These are phyloP conservation scores for Drosophila picticornis DNA, from an alignment of 2,888 invertebrate species.

Conservation along the genomic window DNA sequence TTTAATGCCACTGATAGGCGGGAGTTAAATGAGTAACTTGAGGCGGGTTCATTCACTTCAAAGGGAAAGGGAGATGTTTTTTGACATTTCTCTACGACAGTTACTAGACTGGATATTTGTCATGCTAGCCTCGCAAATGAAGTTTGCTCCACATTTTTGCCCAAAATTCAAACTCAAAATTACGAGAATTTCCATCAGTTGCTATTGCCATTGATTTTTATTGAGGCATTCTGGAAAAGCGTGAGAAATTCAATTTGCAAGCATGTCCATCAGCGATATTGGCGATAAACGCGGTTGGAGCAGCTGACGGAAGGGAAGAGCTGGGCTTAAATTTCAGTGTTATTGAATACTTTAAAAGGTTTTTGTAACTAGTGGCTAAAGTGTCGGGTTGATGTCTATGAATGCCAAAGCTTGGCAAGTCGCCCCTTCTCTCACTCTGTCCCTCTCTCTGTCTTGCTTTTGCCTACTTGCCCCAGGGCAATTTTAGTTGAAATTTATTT, in stretches of 20 bases:
- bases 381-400: constrained; percentile 57
- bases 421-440: neutral
- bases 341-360: constrained; percentile 81
- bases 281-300: constrained; percentile 10
- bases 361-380: constrained; percentile 40
- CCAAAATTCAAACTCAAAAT: constrained; percentile 34
- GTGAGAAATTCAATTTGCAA: constrained; percentile 72
- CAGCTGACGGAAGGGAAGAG: neutral
- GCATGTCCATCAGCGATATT: constrained; percentile 61
- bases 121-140: constrained; percentile 29
- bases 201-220: constrained; percentile 24
- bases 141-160: constrained; percentile 52
- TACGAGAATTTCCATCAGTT: constrained; percentile 34
- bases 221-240: constrained; percentile 29
- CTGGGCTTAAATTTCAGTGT: constrained; percentile 67
- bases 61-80: neutral
- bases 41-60: constrained; percentile 20
- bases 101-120: constrained; percentile 6
- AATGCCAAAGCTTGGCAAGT: constrained; percentile 37
- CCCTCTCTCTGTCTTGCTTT: neutral
- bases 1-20: constrained; percentile 32
- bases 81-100: constrained; percentile 13
- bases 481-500: constrained; percentile 48
- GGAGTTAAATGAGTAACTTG: constrained; percentile 49
- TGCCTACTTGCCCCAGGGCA: neutral